phyloP scores from a whole-genome alignment of 2,888 invertebrate species.

The Trachelus iudaicus region DNA sequence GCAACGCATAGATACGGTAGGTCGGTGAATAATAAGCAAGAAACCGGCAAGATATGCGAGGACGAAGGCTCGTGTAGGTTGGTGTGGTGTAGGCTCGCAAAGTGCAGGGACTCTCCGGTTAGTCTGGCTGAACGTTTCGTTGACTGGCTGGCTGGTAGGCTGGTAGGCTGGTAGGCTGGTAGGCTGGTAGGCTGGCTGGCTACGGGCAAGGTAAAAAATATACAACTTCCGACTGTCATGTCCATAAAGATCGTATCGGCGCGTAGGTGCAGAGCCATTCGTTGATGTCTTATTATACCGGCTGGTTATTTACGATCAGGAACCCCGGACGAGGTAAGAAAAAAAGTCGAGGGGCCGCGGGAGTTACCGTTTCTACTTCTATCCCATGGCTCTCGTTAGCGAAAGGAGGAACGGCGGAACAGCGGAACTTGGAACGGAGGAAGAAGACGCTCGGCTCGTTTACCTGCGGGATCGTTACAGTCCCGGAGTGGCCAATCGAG shows the following conservation, averaged over 20 bases:
- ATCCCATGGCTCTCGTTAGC: too few species aligned
- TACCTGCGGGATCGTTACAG: too few species aligned
- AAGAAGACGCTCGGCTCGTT: too few species aligned
- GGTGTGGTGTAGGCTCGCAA: too few species aligned
- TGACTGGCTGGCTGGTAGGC: conserved; percentile 1
- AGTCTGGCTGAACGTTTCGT: not conserved
- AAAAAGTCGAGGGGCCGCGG: not conserved
- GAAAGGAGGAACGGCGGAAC: too few species aligned
- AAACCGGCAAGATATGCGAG: too few species aligned
- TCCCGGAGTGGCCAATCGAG: too few species aligned
- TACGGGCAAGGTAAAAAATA: conserved; percentile 28
- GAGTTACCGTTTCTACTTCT: conserved; percentile 3
- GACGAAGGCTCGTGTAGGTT: too few species aligned
- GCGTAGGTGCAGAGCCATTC: conserved; percentile 51
- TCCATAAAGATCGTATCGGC: conserved; percentile 55
- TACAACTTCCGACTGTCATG: conserved; percentile 53
- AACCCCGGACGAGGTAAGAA: conserved; percentile 20
- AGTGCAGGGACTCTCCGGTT: too few species aligned
- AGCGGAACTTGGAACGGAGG: too few species aligned
- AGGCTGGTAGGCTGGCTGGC: not conserved
- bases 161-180: not conserved
- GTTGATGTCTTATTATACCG: conserved; percentile 59
- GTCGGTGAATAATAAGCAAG: too few species aligned
- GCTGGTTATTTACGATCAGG: conserved; percentile 55
- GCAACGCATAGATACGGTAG: too few species aligned